A percentile compares a stretch with the other conserved stretches of the same genome.
Evolutionary conservation across 2,113 vertebrate genomes (phyloP).

Genomic region (Camelus dromedarius): DNA sequence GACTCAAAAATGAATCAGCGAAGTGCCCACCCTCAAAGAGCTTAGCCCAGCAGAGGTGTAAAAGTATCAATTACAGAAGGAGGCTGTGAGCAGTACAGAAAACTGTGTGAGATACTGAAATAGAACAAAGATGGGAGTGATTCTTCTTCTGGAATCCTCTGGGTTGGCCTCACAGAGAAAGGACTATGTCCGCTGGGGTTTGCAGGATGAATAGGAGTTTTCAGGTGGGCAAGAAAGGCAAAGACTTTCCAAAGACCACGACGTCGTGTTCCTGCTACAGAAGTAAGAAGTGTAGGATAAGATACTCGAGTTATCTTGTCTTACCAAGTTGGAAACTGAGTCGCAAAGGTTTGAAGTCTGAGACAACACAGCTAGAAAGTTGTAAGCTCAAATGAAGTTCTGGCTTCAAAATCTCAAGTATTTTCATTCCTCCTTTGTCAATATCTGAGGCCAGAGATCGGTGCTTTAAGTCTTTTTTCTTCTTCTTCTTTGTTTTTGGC

Average conservation of each 20-base stretch:
- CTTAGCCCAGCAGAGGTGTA: background rate
- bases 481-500: background rate
- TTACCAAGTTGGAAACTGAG: background rate
- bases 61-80: background rate
- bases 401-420: accelerated
- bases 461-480: background rate
- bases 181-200: background rate
- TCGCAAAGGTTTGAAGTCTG: background rate
- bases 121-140: background rate
- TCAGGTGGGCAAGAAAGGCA: background rate
- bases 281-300: too few relatives aligned
- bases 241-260: background rate
- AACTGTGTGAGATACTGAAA: background rate
- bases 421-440: background rate
- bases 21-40: background rate
- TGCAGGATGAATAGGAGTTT: conserved; percentile 35
- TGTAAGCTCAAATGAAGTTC: background rate
- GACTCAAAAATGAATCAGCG: background rate
- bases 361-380: background rate
- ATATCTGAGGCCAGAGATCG: background rate
- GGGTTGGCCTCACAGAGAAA: background rate
- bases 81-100: background rate
- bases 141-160: too few relatives aligned
- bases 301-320: background rate
- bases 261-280: accelerated